Evolutionary conservation across 2,113 vertebrate genomes (phyloP).

Genomic region (Piaya cayana): DNA sequence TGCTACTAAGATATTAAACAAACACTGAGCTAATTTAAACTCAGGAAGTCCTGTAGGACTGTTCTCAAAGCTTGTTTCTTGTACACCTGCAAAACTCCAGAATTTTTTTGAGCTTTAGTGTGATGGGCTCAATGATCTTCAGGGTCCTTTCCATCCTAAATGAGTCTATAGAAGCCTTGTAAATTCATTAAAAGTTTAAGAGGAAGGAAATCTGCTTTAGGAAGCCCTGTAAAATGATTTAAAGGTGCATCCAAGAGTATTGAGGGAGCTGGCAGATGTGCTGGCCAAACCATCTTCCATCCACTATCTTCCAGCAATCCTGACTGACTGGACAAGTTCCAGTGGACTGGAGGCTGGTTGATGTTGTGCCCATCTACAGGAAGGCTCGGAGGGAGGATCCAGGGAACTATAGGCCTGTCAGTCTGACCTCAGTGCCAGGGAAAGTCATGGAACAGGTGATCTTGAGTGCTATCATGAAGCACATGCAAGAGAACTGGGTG

Average conservation of each 20-base stretch:
- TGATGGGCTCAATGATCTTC: neutral
- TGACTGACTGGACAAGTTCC: too few species aligned
- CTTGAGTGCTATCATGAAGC: too few species aligned
- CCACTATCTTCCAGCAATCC: too few species aligned
- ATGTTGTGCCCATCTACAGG: too few species aligned
- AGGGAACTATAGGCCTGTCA: too few species aligned
- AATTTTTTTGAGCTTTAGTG: neutral
- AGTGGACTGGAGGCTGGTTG: too few species aligned
- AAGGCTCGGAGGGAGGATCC: too few species aligned
- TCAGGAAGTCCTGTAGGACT: neutral
- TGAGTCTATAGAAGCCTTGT: neutral
- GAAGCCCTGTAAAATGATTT: neutral
- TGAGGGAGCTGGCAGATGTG: too few species aligned
- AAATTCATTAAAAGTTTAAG: neutral
- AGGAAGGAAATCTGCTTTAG: neutral
- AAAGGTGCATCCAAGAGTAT: neutral
- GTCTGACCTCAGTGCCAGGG: too few species aligned
- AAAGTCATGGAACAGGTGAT: too few species aligned
- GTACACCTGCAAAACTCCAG: neutral
- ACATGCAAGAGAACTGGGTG: too few species aligned
- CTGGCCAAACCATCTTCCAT: too few species aligned
- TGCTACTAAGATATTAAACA: neutral
- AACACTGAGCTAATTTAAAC: neutral
- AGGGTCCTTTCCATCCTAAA: neutral
- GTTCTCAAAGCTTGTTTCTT: conserved; percentile 19